Evolutionary conservation across 1,140 invertebrate species (phyloP).

Genomic region (Zophobas morio): DNA sequence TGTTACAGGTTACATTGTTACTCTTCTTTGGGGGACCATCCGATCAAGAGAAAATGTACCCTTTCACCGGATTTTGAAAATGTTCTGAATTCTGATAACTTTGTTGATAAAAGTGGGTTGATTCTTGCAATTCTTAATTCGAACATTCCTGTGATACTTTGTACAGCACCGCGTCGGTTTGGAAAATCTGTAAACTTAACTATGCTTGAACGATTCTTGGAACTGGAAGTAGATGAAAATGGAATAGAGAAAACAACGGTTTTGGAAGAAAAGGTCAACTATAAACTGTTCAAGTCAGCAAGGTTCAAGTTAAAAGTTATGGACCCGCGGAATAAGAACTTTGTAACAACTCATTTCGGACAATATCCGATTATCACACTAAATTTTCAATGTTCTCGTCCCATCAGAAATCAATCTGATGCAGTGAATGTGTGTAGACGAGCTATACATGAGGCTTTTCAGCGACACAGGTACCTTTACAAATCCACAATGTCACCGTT

Average conservation of each 20-base stretch:
- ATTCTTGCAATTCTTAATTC: background rate
- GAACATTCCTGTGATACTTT: background rate
- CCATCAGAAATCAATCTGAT: background rate
- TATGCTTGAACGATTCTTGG: background rate
- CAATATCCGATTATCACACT: background rate
- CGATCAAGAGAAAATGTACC: background rate
- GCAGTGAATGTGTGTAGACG: background rate
- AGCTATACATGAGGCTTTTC: background rate
- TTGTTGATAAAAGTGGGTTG: background rate
- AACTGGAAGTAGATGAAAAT: background rate
- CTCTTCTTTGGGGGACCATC: background rate
- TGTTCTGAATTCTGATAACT: background rate
- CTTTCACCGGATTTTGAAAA: background rate
- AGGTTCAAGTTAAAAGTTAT: background rate
- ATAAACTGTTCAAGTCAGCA: background rate
- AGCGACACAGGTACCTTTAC: no score
- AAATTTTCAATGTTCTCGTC: background rate
- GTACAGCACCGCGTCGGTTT: background rate
- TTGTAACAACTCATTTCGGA: constrained; percentile 1
- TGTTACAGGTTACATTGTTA: background rate
- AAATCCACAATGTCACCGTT: background rate
- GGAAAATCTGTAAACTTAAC: background rate
- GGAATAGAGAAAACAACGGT: background rate
- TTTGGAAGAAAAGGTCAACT: background rate
- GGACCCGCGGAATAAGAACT: background rate